Conservation (phyloP, 2,888 invertebrate species). For the Sarcophaga subvicina region DNA sequence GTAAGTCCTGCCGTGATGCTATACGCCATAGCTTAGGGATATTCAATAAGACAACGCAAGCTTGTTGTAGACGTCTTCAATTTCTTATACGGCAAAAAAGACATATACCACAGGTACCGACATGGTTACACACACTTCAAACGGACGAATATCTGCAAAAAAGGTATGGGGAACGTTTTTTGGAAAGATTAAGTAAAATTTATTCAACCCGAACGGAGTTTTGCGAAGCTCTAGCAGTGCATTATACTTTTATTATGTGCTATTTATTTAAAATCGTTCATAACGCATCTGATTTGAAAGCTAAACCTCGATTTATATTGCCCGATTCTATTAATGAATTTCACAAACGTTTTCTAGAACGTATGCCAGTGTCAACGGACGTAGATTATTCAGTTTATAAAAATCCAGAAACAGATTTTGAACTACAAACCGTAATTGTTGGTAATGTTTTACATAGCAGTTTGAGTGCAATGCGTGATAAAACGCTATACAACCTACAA, state of each 20-base stretch:
- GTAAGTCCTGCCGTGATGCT: slow-evolving; percentile 84
- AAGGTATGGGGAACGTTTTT: slow-evolving; percentile 81
- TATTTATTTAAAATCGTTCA: slow-evolving; percentile 76
- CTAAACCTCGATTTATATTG: slow-evolving; percentile 72
- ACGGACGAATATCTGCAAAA: slow-evolving; percentile 83
- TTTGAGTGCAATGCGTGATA: slow-evolving; percentile 85
- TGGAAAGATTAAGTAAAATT: slow-evolving; percentile 77
- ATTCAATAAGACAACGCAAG: slow-evolving; percentile 86
- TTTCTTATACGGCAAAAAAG: slow-evolving; percentile 85
- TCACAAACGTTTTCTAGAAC: slow-evolving; percentile 72
- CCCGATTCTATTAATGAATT: slow-evolving; percentile 80
- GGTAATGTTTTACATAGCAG: slow-evolving; percentile 85
- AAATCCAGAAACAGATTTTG: slow-evolving; percentile 75
- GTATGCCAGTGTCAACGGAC: slow-evolving; percentile 70
- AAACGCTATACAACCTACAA: slow-evolving; percentile 85
- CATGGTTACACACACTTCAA: slow-evolving; percentile 85
- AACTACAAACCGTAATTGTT: slow-evolving; percentile 75
- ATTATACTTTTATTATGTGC: slow-evolving; percentile 79
- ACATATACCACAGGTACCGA: slow-evolving; percentile 84
- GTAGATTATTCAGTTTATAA: slow-evolving; percentile 72
- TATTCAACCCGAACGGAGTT: slow-evolving; percentile 76
- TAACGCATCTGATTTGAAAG: slow-evolving; percentile 69
- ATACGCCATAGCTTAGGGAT: slow-evolving; percentile 83
- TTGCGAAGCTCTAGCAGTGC: slow-evolving; percentile 76
- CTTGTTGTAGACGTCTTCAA: slow-evolving; percentile 85